Evolutionary conservation across 1,140 invertebrate species (phyloP).

Genomic region (Drosophila teissieri): DNA sequence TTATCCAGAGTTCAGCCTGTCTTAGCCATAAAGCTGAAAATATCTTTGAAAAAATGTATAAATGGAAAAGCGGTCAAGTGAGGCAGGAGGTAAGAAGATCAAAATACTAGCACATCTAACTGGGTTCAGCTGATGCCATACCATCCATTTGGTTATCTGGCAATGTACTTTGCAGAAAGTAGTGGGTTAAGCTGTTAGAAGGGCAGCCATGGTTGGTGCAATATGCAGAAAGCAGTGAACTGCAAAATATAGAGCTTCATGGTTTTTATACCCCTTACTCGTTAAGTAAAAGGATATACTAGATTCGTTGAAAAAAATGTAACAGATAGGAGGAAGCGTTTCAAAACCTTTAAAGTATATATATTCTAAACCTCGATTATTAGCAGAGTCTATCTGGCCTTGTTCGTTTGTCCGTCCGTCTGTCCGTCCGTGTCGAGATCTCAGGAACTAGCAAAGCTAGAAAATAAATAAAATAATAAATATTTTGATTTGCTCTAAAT

Average conservation of each 20-base stretch:
- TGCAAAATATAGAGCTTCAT: conserved; percentile 68
- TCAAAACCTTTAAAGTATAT: too few species aligned
- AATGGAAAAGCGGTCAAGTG: not conserved
- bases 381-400: too few species aligned
- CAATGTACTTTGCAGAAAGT: conserved; percentile 59
- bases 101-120: not conserved
- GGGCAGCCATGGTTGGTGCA: conserved; percentile 38
- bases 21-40: conserved; percentile 11
- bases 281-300: too few species aligned
- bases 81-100: not conserved
- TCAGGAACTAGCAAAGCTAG: too few species aligned
- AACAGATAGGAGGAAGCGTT: too few species aligned
- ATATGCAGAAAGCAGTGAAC: conserved; percentile 69
- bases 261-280: conserved; percentile 34
- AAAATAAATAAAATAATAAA: too few species aligned
- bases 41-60: not conserved
- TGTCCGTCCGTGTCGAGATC: too few species aligned
- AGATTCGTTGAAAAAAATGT: too few species aligned
- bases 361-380: too few species aligned
- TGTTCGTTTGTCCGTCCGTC: too few species aligned
- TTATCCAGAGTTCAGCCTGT: conserved; percentile 5
- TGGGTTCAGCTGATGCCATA: conserved; percentile 14
- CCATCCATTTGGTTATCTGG: conserved; percentile 65
- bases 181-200: not conserved
- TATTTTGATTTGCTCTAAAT: too few species aligned